Conservation (phyloP, 2,113 vertebrate genomes). For the Jaculus jaculus region DNA sequence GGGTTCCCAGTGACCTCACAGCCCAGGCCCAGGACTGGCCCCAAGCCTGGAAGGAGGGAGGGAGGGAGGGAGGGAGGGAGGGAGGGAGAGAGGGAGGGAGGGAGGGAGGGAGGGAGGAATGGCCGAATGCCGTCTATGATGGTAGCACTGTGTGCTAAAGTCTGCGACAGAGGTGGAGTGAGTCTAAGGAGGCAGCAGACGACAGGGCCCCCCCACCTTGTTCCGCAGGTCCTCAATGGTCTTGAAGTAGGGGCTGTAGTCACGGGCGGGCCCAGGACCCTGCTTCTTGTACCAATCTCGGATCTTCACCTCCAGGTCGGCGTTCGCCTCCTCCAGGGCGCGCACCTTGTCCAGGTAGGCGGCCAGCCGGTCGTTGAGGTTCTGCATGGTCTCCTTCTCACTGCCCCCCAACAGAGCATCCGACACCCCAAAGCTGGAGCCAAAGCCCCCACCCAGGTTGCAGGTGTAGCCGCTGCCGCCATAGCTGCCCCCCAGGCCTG, state of each 20-base stretch:
- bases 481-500: conserved; percentile 37
- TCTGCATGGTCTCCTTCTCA: conserved; percentile 87
- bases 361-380: conserved; percentile 93
- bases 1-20: not conserved
- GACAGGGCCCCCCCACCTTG: conserved; percentile 86
- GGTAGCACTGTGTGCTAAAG: not conserved
- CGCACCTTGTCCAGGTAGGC: conserved; percentile 90
- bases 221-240: conserved; percentile 91
- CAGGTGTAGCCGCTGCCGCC: not conserved
- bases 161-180: not conserved
- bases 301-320: conserved; percentile 87
- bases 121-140: not conserved
- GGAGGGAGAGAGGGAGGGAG: not conserved
- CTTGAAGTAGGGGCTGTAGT: conserved; percentile 93
- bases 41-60: not conserved
- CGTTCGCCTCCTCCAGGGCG: conserved; percentile 88
- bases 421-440: not conserved
- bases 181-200: not conserved
- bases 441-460: conserved; percentile 57
- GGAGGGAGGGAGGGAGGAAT: not conserved
- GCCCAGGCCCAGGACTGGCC: not conserved
- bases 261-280: conserved; percentile 84
- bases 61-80: not conserved
- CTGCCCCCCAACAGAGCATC: conserved; percentile 76
- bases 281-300: conserved; percentile 84